Base-by-base conservation (phyloP, 2,113 vertebrate genomes). In the Tragelaphus strepsiceros region DNA sequence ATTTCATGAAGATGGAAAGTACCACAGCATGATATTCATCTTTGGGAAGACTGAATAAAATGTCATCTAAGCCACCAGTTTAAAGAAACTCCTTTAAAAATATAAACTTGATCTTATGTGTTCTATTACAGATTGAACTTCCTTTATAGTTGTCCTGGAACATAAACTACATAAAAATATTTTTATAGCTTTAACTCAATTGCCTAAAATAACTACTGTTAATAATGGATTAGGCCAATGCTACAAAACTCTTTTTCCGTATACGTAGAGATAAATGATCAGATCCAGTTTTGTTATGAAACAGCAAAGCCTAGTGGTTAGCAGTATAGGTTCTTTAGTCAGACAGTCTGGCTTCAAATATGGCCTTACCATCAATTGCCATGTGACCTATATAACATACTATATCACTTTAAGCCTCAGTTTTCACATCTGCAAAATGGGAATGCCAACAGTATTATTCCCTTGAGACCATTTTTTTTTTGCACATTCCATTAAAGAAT, bases 61-160 rank as follows among this genome's bases (percentile, higher is more conserved):
- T 3, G 1, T 95, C 32, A 59, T 83, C 17, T 64, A 8, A 62
- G 96, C 90, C 80, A 93, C 30, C 7, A 82, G 82, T 97, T 97
- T 92, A 56, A 88, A 93, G 30, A 97, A 80, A 89, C 22, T 85
- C 56, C 81, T 95, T 54, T 97, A 95, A 82, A 82, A n/a, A 96
- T 87, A 90, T n/a, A 93, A 97, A 92, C 32, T 81, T 97, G 77
- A 94, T 81, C 32, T 35, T 64, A n/a, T 67, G 77, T 77, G 7
- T 92, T 93, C 85, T 53, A 95, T 87, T 82, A 91, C 43, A 94
- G 86, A 93, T 61, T 78, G 56, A 88, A 62, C 78, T 96, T 62
- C 51, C 81, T 92, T 71, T 81, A 71, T 22, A 46, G 71, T 81
- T 92, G 46, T 83, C 35, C 12, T 95, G 28, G 10, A 91, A 83